Evolutionary conservation across 2,113 vertebrate species (phyloP).

Genomic region (Psophia crepitans): DNA sequence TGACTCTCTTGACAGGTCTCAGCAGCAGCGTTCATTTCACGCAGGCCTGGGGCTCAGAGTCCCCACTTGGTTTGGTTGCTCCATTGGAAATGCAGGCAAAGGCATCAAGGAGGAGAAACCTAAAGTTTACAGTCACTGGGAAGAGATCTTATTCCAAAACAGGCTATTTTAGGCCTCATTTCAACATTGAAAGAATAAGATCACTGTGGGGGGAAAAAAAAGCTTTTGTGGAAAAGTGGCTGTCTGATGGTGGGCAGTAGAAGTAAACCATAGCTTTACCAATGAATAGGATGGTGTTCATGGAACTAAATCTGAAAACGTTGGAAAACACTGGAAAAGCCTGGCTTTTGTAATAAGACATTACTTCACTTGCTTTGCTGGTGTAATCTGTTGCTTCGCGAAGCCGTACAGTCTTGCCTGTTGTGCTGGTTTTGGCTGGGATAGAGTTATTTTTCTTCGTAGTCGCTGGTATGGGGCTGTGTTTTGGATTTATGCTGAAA

Average conservation of each 20-base stretch:
- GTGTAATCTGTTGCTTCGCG: not conserved
- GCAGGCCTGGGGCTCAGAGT: not conserved
- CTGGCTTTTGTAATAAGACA: not conserved
- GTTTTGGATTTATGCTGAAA: too few species aligned
- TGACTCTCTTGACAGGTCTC: constrained; percentile 2
- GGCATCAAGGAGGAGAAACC: not conserved
- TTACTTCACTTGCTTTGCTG: not conserved
- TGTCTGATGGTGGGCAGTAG: not conserved
- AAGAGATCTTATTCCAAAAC: not conserved
- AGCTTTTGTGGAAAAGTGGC: not conserved
- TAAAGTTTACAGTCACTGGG: not conserved
- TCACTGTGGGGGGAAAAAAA: not conserved
- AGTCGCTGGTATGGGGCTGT: too few species aligned
- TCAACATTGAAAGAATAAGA: not conserved
- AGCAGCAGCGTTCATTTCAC: not conserved
- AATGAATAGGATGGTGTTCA: not conserved
- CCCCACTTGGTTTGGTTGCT: not conserved
- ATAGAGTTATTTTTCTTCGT: too few species aligned
- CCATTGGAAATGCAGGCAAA: not conserved
- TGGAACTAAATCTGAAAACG: not conserved
- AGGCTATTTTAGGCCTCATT: not conserved
- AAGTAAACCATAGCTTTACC: not conserved
- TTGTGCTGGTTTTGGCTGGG: too few species aligned
- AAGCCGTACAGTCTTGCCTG: not conserved
- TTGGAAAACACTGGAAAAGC: not conserved